Conservation (phyloP, 1,140 invertebrate species). For the Drosophila nikananu region DNA sequence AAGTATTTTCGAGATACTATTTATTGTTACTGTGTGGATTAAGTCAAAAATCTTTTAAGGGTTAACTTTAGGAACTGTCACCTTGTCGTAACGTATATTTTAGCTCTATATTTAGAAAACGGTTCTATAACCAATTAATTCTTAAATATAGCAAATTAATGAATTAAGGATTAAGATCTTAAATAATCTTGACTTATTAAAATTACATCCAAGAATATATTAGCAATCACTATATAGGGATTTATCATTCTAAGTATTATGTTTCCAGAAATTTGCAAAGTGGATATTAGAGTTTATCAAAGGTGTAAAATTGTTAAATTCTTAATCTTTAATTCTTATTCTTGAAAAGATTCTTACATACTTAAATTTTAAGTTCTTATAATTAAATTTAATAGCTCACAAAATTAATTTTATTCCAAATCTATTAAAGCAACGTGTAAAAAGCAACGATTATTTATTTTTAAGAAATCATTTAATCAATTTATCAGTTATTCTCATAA, state of each 20-base stretch:
- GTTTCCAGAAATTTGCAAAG: too few species aligned
- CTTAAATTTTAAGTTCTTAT: neutral
- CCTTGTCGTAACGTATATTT: neutral
- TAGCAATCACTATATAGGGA: too few species aligned
- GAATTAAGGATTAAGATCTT: too few species aligned
- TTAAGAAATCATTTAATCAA: neutral
- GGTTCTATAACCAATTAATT: neutral
- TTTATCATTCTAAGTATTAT: too few species aligned
- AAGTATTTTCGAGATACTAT: neutral
- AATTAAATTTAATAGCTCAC: neutral
- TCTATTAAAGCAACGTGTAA: too few species aligned
- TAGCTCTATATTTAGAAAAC: neutral
- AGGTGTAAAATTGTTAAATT: too few species aligned
- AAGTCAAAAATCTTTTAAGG: neutral
- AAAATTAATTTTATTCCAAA: neutral
- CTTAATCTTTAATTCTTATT: neutral
- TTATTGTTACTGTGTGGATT: neutral
- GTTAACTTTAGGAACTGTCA: too few species aligned
- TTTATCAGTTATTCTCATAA: slow-evolving; percentile 6
- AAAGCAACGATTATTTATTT: neutral
- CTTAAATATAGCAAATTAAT: neutral
- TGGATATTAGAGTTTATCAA: too few species aligned
- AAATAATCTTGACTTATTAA: neutral
- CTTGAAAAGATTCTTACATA: neutral
- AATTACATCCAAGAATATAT: neutral